Evolutionary conservation across 2,888 invertebrate species (phyloP).

Genomic region (Cosmopolites sordidus): DNA sequence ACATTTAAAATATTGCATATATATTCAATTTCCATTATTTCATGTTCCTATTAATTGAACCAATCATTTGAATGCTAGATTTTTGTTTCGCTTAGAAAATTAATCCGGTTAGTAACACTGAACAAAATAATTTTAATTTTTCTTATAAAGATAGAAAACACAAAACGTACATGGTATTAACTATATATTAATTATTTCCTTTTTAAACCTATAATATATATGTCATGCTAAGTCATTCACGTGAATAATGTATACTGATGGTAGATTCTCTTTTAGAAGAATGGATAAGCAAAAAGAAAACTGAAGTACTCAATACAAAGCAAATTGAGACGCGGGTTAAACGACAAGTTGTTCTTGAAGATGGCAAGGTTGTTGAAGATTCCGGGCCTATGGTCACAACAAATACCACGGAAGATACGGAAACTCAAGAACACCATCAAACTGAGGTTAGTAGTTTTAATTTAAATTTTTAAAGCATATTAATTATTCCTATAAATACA

Average conservation of each 20-base stretch:
- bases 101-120: no score
- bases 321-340: slow-evolving; percentile 90
- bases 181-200: slow-evolving; percentile 6
- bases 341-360: slow-evolving; percentile 82
- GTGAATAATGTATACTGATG: no score
- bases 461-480: no score
- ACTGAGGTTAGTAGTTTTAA: slow-evolving; percentile 60
- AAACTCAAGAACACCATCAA: slow-evolving; percentile 83
- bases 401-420: slow-evolving; percentile 85
- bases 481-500: no score
- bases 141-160: no score
- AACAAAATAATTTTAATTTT: no score
- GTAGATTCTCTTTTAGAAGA: slow-evolving; percentile 77
- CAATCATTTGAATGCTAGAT: no score
- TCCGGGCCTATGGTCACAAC: slow-evolving; percentile 87
- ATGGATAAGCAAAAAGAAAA: slow-evolving; percentile 88
- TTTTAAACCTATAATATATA: neutral
- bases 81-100: no score
- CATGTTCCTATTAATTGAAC: no score
- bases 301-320: slow-evolving; percentile 82
- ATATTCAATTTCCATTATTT: no score
- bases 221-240: slow-evolving; percentile 16
- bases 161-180: no score
- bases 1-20: no score
- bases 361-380: slow-evolving; percentile 85